Evolutionary conservation across 2,113 vertebrate species (phyloP).

Genomic region (Morone saxatilis): DNA sequence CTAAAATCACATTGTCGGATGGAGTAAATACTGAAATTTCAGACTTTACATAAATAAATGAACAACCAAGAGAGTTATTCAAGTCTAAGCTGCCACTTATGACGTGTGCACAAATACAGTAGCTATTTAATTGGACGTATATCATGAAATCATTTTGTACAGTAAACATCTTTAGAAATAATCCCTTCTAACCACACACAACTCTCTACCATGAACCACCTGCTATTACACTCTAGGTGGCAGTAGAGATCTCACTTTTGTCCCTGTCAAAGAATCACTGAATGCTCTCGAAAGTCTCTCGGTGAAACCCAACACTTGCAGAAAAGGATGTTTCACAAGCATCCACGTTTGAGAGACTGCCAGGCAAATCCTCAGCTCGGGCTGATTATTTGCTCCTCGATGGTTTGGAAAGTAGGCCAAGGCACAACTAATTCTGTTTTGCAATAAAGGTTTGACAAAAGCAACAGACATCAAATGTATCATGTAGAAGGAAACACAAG

Average conservation of each 20-base stretch:
- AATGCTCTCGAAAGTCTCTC: constrained; percentile 14
- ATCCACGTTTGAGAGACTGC: constrained; percentile 69
- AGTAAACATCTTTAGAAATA: neutral
- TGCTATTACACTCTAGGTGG: constrained; percentile 72
- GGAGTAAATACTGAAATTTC: constrained; percentile 6
- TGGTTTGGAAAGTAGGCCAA: constrained; percentile 77
- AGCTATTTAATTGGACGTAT: neutral
- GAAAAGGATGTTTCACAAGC: constrained; percentile 61
- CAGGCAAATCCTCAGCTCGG: constrained; percentile 68
- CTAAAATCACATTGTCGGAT: neutral
- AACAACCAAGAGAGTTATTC: neutral
- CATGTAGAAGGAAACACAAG: constrained; percentile 19
- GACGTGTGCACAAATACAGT: neutral
- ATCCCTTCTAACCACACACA: neutral
- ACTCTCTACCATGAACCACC: neutral
- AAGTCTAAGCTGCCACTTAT: neutral
- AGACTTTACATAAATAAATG: constrained; percentile 1
- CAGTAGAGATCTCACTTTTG: constrained; percentile 73
- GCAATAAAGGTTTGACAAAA: constrained; percentile 51
- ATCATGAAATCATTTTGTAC: neutral
- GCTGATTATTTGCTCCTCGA: constrained; percentile 73
- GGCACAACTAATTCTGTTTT: constrained; percentile 53
- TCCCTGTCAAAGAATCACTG: neutral
- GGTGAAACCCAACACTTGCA: constrained; percentile 57
- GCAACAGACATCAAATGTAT: constrained; percentile 26